phyloP scores from a whole-genome alignment of 2,113 vertebrate species.

The Nibea albiflora region DNA sequence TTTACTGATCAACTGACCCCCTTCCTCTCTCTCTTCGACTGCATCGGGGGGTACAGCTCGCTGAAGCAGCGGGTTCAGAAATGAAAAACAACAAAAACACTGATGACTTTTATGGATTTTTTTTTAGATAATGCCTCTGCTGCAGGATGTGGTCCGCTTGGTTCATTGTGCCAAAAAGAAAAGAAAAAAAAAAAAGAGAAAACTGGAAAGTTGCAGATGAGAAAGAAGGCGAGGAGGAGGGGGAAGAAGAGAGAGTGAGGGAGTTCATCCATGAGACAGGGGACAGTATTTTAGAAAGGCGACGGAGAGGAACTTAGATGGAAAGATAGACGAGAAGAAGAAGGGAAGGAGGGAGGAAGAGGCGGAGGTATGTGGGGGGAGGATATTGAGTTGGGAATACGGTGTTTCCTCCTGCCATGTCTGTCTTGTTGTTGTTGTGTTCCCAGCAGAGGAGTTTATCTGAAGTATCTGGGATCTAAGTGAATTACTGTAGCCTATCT shows the following conservation, averaged over 20 bases:
- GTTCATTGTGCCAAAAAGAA: conserved; percentile 27
- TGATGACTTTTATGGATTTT: conserved; percentile 59
- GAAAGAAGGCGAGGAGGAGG: not conserved
- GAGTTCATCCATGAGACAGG: conserved; percentile 30
- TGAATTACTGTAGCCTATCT: conserved; percentile 75
- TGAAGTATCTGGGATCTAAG: conserved; percentile 71
- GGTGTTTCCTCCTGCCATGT: conserved; percentile 53
- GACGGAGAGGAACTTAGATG: conserved; percentile 33
- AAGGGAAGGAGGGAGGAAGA: not conserved
- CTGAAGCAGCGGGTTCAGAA: conserved; percentile 54
- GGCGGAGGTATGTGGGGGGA: not conserved
- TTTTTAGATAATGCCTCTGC: conserved; percentile 50
- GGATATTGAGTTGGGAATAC: conserved; percentile 50
- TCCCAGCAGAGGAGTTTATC: conserved; percentile 76
- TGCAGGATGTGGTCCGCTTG: conserved; percentile 44
- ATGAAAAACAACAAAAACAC: conserved; percentile 55
- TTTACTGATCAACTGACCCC: conserved; percentile 36
- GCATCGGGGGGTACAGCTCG: not conserved
- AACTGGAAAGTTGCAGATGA: conserved; percentile 41
- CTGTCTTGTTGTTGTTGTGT: conserved; percentile 60
- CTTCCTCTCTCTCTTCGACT: conserved; percentile 5
- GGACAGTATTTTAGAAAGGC: conserved; percentile 15
- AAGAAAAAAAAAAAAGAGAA: not conserved
- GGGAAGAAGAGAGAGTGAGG: not conserved
- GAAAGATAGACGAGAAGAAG: conserved; percentile 50